Evolutionary conservation across 2,113 vertebrate species (phyloP).

Genomic region (Tachuris rubrigastra): DNA sequence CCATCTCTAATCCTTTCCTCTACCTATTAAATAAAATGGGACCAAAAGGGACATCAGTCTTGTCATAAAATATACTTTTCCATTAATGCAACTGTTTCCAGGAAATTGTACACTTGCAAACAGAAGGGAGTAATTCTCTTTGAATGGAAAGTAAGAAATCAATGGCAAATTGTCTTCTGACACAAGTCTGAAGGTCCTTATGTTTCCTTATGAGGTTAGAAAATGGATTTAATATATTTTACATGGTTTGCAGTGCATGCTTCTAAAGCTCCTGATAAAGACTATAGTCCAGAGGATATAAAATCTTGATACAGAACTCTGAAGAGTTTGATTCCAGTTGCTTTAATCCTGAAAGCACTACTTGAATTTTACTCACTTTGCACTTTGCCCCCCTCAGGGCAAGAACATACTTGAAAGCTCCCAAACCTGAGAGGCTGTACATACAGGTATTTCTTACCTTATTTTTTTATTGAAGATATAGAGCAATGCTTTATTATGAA

Average conservation of each 20-base stretch:
- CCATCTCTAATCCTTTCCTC: background rate
- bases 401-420: background rate
- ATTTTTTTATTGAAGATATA: background rate
- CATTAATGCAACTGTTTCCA: background rate
- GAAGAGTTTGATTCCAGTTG: background rate
- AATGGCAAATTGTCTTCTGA: background rate
- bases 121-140: background rate
- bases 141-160: background rate
- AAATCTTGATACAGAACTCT: background rate
- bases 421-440: background rate
- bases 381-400: background rate
- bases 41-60: background rate
- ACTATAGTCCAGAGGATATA: background rate
- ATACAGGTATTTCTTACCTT: background rate
- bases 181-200: background rate
- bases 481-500: background rate
- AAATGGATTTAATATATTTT: background rate
- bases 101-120: background rate
- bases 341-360: background rate
- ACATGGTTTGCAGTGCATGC: background rate
- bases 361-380: background rate
- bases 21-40: background rate
- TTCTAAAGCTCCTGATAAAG: background rate
- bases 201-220: background rate
- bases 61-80: background rate